A percentile compares a stretch with the other conserved stretches of the same genome.
These are phyloP conservation scores for Ovibos moschatus DNA, from an alignment of 2,113 vertebrate species.

Conservation along the genomic window DNA sequence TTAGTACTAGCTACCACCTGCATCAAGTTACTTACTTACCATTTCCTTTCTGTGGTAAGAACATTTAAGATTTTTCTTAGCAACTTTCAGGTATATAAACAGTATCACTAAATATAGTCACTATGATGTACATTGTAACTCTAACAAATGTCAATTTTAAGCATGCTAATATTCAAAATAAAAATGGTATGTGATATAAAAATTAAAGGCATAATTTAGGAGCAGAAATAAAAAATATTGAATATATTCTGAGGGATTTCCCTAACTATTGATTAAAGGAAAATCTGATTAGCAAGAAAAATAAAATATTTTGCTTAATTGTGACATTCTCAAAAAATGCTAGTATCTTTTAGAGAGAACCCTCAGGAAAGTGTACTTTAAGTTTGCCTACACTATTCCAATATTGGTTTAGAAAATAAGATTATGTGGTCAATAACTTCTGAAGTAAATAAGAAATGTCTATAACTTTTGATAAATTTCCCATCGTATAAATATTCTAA, in stretches of 20 bases:
- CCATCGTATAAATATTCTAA: conserved; percentile 25
- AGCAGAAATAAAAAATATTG: background rate
- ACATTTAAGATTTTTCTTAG: background rate
- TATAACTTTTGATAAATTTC: background rate
- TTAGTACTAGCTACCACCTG: background rate
- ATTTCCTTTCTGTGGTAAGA: background rate
- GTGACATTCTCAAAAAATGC: background rate
- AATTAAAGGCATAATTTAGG: background rate
- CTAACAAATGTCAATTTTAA: background rate
- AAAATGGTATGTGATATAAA: background rate
- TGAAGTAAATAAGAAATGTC: background rate
- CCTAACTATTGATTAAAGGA: background rate
- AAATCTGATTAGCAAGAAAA: background rate
- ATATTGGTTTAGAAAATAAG: background rate
- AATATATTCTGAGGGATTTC: background rate
- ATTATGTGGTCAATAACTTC: background rate
- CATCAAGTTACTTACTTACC: background rate
- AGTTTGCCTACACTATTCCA: background rate
- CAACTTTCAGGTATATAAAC: background rate
- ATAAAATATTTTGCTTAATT: background rate
- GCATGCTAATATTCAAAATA: background rate
- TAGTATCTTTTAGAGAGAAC: background rate
- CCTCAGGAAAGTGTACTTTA: background rate
- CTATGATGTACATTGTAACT: background rate
- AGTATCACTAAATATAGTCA: background rate